Conservation (phyloP, 2,888 invertebrate species). For the Corythucha ciliata region DNA sequence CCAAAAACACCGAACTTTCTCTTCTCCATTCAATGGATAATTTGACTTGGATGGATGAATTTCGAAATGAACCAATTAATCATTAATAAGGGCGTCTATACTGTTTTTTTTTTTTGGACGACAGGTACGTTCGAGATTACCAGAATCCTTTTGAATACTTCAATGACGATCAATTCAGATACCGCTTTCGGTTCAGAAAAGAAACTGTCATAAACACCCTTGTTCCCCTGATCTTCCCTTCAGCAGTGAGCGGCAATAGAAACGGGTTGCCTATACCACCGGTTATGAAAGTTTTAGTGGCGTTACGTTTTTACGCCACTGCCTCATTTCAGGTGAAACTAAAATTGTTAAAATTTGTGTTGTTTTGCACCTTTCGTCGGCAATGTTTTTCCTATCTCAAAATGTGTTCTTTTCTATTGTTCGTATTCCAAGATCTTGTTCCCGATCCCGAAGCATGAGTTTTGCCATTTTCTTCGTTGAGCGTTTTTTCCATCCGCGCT, state of each 20-base stretch:
- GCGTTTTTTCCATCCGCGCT: constrained; percentile 18
- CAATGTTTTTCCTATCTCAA: not conserved
- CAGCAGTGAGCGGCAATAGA: too few species aligned
- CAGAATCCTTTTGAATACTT: not conserved
- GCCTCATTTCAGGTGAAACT: not conserved
- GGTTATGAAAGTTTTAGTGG: too few species aligned
- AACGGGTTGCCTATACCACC: too few species aligned
- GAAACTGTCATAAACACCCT: not conserved
- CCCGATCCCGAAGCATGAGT: not conserved
- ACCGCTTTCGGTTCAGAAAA: not conserved
- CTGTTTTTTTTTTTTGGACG: too few species aligned
- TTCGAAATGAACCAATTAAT: too few species aligned
- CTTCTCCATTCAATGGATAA: too few species aligned
- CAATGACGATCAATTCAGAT: not conserved
- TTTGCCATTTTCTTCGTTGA: not conserved
- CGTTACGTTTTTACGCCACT: not conserved
- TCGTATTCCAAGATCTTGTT: not conserved
- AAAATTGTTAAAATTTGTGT: not conserved
- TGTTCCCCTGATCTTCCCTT: not conserved
- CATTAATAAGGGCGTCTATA: too few species aligned
- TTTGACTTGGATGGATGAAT: too few species aligned
- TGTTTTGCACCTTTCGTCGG: not conserved
- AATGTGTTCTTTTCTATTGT: not conserved
- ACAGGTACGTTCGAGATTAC: constrained; percentile 1
- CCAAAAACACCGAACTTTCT: too few species aligned